Base-by-base conservation (phyloP, 1,140 invertebrate genomes). In the Andrena cerasifolii region DNA sequence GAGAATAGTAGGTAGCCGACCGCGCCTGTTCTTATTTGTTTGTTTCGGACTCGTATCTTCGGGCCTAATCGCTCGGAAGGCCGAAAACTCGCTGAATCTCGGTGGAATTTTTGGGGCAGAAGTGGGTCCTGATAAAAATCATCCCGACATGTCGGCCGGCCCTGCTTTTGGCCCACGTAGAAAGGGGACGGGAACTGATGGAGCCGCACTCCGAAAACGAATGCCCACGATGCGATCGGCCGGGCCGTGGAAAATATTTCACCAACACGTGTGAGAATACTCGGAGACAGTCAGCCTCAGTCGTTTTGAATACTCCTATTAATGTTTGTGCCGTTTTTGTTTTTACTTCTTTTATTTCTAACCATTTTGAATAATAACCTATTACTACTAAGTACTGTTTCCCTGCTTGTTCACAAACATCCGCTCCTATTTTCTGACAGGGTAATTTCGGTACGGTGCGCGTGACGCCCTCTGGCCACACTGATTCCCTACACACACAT, bases 31-130 rank as follows among this genome's bases (percentile, higher is more conserved):
- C 87, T 89, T 88, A 84, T 90, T 92, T 87, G 87, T 90, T 90
- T 88, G 85, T 89, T 90, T 89, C 85, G 83, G 81, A 78, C 80
- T 45, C 86, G 80, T 91, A 91, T 91, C 89, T 88, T 70, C 76
- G 67, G 79, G 66, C 73, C 89, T 90, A 91, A 91, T 92, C 90
- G 89, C 66, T 73, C 51, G 63, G 61, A 59, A 75, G 36, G 36
- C 79, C 68, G 89, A 87, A 87, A 88, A 86, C 85, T 85, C 68
- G 79, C 70, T 78, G 85, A 88, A 89, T 89, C 85, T 85, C 80
- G 76, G 24, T 83, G 88, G 89, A 90, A 90, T 91, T 90, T 90
- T 90, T 85, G 61, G 83, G 61, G 72, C 83, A 88, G 88, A 84
- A 84, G 81, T 63, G 85, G 65, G 88, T 89, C 88, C 88, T 87